Base-by-base conservation (phyloP, 2,113 vertebrate species). In the Dolichotis patagonum region DNA sequence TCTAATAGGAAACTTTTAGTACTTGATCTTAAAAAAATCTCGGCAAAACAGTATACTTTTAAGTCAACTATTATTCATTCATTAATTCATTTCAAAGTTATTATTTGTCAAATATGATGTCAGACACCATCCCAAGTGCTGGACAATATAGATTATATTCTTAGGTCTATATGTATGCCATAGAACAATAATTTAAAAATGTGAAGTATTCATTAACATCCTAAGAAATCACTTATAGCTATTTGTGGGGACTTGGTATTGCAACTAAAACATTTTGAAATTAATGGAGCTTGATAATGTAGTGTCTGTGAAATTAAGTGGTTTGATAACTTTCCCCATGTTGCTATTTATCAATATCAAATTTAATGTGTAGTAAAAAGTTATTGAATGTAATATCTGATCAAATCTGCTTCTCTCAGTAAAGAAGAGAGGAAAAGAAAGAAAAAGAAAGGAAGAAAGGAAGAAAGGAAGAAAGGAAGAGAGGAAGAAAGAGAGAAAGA, bases 221-320 rank as follows among this genome's bases (percentile, higher is more conserved):
- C 13, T 73, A 41, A 85, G 32, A 20, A 24, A 73, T 52, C 63
- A 71, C 4, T 78, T 46, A 52, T 46, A 38, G 5, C 46, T 46
- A 38, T 7, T 46, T 95, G 6, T 78, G 16, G 4, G 12, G 38
- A 80, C 10, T 88, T 88, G 63, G 52, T 38, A 85, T 3, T 77
- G 73, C 3, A 90, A 46, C 32, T 30, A 91, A 92, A 60, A 38
- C 6, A 46, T 92, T 85, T 56, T 85, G 3, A 97, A 93, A 94
- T 83, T 58, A 24, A 20, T 71, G 4, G 26, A 90, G 43, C 80
- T 77, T 30, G 22, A 6, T 46, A 5, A 46, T 77, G 7, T 81
- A 63, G 14, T 85, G 46, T 41, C 71, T 58, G 6, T 69, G 4
- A 43, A 92, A 90, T 92, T 84, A 73, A 13, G 49, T 41, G 32